Conservation (phyloP, 2,888 invertebrate genomes). For the Glaucopsyche alexis region DNA sequence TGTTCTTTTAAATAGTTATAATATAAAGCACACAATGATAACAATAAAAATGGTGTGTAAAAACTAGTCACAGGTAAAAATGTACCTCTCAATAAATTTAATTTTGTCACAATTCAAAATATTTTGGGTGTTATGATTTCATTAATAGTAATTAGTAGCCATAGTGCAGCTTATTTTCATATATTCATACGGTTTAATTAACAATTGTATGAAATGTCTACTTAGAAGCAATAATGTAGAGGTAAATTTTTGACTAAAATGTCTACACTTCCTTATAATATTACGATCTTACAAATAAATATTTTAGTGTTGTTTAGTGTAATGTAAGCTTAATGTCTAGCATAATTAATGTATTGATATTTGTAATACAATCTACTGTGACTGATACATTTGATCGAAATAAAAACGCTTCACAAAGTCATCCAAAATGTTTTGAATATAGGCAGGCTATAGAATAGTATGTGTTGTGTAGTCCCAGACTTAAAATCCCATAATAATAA, state of each 20-base stretch:
- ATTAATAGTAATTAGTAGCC: conserved; percentile 7
- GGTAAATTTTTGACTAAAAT: conserved; percentile 24
- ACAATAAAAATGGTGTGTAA: conserved; percentile 64
- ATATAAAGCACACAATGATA: conserved; percentile 54
- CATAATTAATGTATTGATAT: conserved; percentile 21
- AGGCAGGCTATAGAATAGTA: conserved; percentile 48
- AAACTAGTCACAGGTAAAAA: conserved; percentile 73
- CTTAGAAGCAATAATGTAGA: conserved; percentile 23
- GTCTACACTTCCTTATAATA: conserved; percentile 27
- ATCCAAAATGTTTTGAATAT: conserved; percentile 44
- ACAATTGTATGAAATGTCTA: conserved; percentile 11
- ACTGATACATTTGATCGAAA: conserved; percentile 27
- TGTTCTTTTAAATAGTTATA: conserved; percentile 69
- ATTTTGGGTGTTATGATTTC: conserved; percentile 39
- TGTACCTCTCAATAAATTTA: conserved; percentile 53
- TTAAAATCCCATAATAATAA: conserved; percentile 41
- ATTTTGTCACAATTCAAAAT: conserved; percentile 37
- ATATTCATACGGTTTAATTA: conserved; percentile 27
- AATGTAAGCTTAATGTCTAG: conserved; percentile 28
- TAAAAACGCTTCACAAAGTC: conserved; percentile 31
- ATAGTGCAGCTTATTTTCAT: conserved; percentile 2
- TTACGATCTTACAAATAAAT: conserved; percentile 29
- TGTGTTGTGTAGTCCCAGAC: conserved; percentile 73
- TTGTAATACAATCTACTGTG: conserved; percentile 28
- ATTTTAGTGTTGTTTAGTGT: conserved; percentile 28